Evolutionary conservation across 1,140 invertebrate genomes (phyloP), one percentile per base, ranked within the genome.

Genomic region (Drosophila rufa): DNA sequence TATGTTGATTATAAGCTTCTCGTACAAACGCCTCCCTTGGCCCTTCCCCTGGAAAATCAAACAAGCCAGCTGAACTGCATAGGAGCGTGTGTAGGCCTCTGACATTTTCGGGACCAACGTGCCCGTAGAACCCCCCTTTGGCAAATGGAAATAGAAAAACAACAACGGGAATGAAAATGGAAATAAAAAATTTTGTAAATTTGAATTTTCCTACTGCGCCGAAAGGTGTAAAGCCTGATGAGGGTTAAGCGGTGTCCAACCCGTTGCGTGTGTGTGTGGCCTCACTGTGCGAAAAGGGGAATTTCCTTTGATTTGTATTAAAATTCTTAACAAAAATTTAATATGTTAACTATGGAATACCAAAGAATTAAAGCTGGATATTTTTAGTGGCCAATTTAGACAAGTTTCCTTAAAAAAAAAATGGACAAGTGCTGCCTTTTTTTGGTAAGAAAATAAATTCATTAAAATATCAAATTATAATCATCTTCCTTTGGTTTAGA

Each of bases 141-240:
- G 42, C 36, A 60, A 53, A 36, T 53, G 67, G 50, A 78, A 78
- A 75, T 75, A 61, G 47, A 60, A 71, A 59, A 59, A 50, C 22
- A 68, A 61, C 14, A 48, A 43, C 60, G 55, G 62, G 47, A 74
- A 74, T 48, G 43, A 62, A 45, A 56, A 74, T 30, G n/a, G 27
- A 43, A 76, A 69, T 61, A 75, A 57, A 75, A 57, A 70, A 61
- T 78, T 70, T 74, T 51, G 45, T 78, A 74, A 74, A 80, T 80
- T 80, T 80, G 61, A 80, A 80, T 80, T 80, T 77, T 80, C 50
- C 46, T 43, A 74, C 68, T 80, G 70, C 61, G 56, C 76, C 60
- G 75, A 80, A 80, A 80, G 77, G 77, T 80, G 77, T 80, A 80
- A 80, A 80, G 77, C 77, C 77, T 80, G 78, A 80, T 80, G 78